Conservation (phyloP, 2,888 invertebrate genomes). For the Plusia festucae region DNA sequence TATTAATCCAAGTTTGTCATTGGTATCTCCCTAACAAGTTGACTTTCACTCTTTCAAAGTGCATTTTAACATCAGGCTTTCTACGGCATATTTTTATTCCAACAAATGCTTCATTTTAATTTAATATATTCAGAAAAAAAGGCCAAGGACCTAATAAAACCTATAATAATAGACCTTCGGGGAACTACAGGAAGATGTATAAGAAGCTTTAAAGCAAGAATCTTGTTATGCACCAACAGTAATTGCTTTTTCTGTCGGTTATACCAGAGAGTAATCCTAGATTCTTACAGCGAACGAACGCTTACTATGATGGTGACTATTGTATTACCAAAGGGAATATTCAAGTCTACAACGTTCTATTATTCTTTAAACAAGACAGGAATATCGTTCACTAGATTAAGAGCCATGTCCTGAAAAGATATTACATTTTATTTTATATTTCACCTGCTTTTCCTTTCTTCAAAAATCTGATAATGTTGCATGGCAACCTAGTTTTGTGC, state of each 20-base stretch:
- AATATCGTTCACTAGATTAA: conserved; percentile 37
- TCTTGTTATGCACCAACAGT: conserved; percentile 56
- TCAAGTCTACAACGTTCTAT: conserved; percentile 32
- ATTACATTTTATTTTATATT: conserved; percentile 37
- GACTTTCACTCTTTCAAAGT: no score
- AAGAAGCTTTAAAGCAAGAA: conserved; percentile 28
- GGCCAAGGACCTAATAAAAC: background rate
- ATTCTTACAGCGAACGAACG: conserved; percentile 40
- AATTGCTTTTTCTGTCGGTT: conserved; percentile 55
- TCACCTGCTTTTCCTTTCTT: conserved; percentile 15
- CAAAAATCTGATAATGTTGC: conserved; percentile 40
- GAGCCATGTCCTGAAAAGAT: conserved; percentile 21
- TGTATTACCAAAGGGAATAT: conserved; percentile 43
- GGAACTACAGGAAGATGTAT: conserved; percentile 7
- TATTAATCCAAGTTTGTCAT: no score
- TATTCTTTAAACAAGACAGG: conserved; percentile 28
- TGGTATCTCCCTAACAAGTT: no score
- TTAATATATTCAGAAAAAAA: background rate
- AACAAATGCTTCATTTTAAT: background rate
- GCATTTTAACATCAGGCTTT: no score
- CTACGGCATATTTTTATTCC: background rate
- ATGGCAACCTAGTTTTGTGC: conserved; percentile 17
- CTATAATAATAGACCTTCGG: background rate
- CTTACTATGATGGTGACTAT: conserved; percentile 45
- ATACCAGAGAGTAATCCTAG: conserved; percentile 50